Conservation (phyloP, 1,140 invertebrate genomes). For the Drosophila orena region DNA sequence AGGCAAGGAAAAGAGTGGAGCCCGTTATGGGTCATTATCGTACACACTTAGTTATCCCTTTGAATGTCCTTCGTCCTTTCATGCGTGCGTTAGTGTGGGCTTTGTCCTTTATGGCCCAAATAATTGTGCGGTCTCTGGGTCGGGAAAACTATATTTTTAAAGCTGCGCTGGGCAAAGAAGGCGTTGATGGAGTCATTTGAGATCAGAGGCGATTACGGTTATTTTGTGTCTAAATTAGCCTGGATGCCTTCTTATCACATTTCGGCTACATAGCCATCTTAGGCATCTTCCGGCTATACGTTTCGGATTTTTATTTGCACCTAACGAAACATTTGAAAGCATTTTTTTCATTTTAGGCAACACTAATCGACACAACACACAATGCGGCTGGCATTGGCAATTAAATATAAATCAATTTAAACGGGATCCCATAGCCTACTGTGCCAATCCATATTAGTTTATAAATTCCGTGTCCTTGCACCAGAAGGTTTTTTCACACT, state of each 20-base stretch:
- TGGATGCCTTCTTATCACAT: background rate
- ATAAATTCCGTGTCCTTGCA: background rate
- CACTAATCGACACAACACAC: too few species aligned
- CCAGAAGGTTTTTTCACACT: background rate
- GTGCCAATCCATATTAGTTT: background rate
- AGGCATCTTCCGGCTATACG: too few species aligned
- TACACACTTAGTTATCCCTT: constrained; percentile 25
- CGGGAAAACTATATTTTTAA: constrained; percentile 26
- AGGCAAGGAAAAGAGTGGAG: background rate
- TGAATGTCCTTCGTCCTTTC: background rate
- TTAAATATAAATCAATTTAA: background rate
- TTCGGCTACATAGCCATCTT: too few species aligned
- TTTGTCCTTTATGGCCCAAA: constrained; percentile 29
- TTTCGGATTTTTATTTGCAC: too few species aligned
- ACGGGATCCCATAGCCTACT: background rate
- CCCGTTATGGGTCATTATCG: constrained; percentile 25
- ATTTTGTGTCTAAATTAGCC: constrained; percentile 41
- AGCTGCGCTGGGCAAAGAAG: constrained; percentile 2
- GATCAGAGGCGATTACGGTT: constrained; percentile 35
- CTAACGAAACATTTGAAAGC: too few species aligned
- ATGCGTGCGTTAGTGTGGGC: constrained; percentile 1
- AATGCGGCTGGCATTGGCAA: background rate
- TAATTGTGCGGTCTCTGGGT: constrained; percentile 36
- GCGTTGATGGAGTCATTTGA: constrained; percentile 28
- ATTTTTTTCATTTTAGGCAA: too few species aligned